phyloP scores from a whole-genome alignment of 2,888 invertebrate species.

The Vandiemenella viatica region DNA sequence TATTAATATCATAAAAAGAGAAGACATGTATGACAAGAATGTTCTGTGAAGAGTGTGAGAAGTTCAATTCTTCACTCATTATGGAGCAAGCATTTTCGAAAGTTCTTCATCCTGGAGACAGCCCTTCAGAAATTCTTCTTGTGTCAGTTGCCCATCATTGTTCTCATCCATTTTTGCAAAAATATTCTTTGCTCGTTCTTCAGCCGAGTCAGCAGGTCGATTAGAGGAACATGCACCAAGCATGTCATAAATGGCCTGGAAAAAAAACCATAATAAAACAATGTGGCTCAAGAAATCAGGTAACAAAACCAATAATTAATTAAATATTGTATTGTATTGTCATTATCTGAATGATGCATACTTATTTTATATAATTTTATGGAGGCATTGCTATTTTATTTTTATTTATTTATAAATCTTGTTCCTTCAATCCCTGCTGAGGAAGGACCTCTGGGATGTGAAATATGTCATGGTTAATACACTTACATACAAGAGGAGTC shows the following conservation, averaged over 20 bases:
- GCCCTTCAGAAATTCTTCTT: constrained; percentile 95
- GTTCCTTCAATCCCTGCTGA: too few species aligned
- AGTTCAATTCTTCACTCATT: constrained; percentile 31
- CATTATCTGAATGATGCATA: too few species aligned
- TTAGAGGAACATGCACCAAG: constrained; percentile 92
- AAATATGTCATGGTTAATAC: too few species aligned
- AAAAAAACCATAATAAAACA: constrained; percentile 21
- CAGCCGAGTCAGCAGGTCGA: constrained; percentile 88
- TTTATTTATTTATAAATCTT: too few species aligned
- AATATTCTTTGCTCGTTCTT: constrained; percentile 95
- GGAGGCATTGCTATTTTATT: too few species aligned
- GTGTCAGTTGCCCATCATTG: constrained; percentile 94
- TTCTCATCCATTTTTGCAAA: constrained; percentile 99
- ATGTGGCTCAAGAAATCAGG: too few species aligned
- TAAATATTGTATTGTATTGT: too few species aligned
- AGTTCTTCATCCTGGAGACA: constrained; percentile 93
- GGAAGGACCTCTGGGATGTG: too few species aligned
- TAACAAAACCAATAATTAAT: too few species aligned
- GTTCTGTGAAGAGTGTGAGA: neutral
- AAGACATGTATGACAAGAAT: constrained; percentile 8
- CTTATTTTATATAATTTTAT: too few species aligned
- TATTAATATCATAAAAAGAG: constrained; percentile 10
- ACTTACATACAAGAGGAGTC: too few species aligned
- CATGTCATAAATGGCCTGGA: constrained; percentile 99
- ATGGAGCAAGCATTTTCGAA: constrained; percentile 87